Evolutionary conservation across 2,113 vertebrate genomes (phyloP).

Genomic region (Bos javanicus): DNA sequence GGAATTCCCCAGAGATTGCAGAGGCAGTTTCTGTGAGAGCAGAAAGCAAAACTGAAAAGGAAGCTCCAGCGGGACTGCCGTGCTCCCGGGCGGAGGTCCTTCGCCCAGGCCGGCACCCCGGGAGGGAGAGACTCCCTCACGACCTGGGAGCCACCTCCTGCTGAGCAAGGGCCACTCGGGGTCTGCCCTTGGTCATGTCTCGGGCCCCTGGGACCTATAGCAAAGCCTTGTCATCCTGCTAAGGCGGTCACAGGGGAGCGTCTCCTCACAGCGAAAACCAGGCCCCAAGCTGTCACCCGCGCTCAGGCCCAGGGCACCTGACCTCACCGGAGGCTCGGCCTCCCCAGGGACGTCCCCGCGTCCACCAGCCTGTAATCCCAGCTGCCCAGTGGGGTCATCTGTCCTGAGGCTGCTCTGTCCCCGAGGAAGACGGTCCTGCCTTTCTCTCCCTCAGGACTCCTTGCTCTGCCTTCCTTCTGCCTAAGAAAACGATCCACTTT

Average conservation of each 20-base stretch:
- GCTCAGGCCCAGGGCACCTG: not conserved
- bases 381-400: not conserved
- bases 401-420: not conserved
- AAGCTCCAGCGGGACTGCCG: accelerated
- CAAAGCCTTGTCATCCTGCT: not conserved
- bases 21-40: not conserved
- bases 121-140: not conserved
- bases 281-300: not conserved
- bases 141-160: accelerated
- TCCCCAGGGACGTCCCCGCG: not conserved
- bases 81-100: not conserved
- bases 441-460: not conserved
- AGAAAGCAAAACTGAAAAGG: not conserved
- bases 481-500: not conserved
- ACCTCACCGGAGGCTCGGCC: not conserved
- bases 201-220: not conserved
- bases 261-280: not conserved
- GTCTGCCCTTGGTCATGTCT: not conserved
- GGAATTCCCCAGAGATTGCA: not conserved
- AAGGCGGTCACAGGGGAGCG: accelerated
- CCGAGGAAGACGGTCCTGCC: not conserved
- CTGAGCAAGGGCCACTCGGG: not conserved
- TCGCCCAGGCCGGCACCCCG: accelerated
- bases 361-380: not conserved
- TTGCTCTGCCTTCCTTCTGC: not conserved